Percentiles rank a stretch among this genome's conserved stretches.
These are phyloP conservation scores for Mobula birostris DNA, from an alignment of 2,113 vertebrate genomes.

Conservation along the genomic window DNA sequence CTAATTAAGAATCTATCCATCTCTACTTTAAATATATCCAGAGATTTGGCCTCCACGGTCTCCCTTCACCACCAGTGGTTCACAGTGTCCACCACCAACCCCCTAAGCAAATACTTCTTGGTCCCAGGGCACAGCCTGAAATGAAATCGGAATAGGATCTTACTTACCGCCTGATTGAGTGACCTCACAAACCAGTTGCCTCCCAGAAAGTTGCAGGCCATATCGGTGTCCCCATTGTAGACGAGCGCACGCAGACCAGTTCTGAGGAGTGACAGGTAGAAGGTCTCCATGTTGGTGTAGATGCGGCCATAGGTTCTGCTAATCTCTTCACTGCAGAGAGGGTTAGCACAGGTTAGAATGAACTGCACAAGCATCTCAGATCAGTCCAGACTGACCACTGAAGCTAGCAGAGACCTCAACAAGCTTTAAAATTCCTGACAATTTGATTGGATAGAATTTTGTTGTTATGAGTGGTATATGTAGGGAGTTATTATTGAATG, in stretches of 20 bases:
- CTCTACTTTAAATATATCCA: too few relatives aligned
- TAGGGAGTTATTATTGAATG: neutral
- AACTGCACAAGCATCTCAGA: neutral
- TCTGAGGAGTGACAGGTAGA: constrained; percentile 58
- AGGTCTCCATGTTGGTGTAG: constrained; percentile 51
- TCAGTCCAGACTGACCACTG: neutral
- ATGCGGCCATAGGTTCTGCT: constrained; percentile 43
- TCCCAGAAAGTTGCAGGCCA: constrained; percentile 68
- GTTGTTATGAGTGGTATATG: neutral
- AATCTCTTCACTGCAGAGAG: constrained; percentile 50
- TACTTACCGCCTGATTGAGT: constrained; percentile 51
- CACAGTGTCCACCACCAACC: too few relatives aligned
- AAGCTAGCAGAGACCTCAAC: neutral
- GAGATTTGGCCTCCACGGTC: too few relatives aligned
- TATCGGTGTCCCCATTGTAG: constrained; percentile 67
- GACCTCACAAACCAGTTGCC: constrained; percentile 64
- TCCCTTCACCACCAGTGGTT: neutral
- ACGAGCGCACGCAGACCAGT: constrained; percentile 54
- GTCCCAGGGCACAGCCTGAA: too few relatives aligned
- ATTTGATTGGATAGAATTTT: neutral
- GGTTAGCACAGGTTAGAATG: neutral
- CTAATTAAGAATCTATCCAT: too few relatives aligned
- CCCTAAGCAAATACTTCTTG: too few relatives aligned
- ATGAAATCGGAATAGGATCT: neutral
- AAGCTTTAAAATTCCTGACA: neutral